phyloP scores from a whole-genome alignment of 2,797 vertebrate genomes.

The Simalia tracyae region DNA sequence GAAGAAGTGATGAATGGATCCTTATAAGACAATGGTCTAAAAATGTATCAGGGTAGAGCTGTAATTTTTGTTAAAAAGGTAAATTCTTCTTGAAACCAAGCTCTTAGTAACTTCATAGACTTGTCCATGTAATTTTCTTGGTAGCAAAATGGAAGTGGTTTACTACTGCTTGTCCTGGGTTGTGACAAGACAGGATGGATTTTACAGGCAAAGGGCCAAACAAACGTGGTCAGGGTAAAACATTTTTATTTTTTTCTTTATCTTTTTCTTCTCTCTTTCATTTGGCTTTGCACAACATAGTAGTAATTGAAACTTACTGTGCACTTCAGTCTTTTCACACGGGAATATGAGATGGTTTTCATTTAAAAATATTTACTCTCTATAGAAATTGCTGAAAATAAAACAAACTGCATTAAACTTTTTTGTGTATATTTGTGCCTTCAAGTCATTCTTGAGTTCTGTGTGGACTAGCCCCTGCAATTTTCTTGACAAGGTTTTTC shows the following conservation, averaged over 20 bases:
- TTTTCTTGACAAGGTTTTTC: not conserved
- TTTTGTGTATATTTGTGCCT: not conserved
- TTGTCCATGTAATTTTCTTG: no score
- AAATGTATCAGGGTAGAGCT: conserved; percentile 65
- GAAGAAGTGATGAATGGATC: conserved; percentile 48
- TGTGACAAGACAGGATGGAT: conserved; percentile 56
- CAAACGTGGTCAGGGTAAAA: conserved; percentile 61
- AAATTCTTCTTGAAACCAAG: no score
- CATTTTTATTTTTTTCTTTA: conserved; percentile 26
- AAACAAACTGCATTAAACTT: conserved; percentile 25
- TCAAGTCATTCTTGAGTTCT: not conserved
- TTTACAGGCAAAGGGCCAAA: conserved; percentile 65
- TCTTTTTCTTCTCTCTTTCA: not conserved
- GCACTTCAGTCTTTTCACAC: conserved; percentile 42
- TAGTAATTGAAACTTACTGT: conserved; percentile 48
- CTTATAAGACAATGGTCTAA: conserved; percentile 61
- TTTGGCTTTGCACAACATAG: conserved; percentile 46
- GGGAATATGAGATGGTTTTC: not conserved
- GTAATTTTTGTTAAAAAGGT: conserved; percentile 37
- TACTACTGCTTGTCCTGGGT: no score
- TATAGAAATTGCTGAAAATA: conserved; percentile 5
- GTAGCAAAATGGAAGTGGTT: no score
- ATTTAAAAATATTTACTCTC: not conserved
- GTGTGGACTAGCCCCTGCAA: not conserved
- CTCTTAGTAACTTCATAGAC: no score